Evolutionary conservation across 2,113 vertebrate genomes (phyloP).

Genomic region (Oxygymnocypris stewartii): DNA sequence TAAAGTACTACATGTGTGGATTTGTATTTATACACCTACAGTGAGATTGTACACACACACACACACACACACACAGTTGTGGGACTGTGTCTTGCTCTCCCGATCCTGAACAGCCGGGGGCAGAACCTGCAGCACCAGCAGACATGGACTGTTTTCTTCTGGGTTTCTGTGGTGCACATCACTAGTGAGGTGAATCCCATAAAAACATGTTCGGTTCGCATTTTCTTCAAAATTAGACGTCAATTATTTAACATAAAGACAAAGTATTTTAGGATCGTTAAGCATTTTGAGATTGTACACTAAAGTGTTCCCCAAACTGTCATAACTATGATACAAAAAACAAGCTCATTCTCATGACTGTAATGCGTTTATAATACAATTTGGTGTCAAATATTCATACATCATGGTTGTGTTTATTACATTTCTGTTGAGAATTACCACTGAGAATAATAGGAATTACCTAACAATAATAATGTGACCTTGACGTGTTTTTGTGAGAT

Average conservation of each 20-base stretch:
- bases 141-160: background rate
- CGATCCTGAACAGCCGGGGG: background rate
- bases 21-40: slow-evolving; percentile 7
- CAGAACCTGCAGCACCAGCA: background rate
- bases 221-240: background rate
- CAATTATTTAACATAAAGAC: too few species aligned
- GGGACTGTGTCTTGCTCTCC: background rate
- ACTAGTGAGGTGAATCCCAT: background rate
- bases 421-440: too few species aligned
- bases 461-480: background rate
- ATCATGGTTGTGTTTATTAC: background rate
- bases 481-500: background rate
- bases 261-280: background rate
- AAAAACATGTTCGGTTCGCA: background rate
- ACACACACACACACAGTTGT: background rate
- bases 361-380: background rate
- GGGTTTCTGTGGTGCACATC: background rate
- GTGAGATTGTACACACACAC: background rate
- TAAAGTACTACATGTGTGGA: background rate
- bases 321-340: background rate
- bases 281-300: background rate
- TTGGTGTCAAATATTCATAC: background rate
- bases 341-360: background rate
- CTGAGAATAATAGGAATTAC: background rate
- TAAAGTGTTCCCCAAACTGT: background rate